phyloP scores from a whole-genome alignment of 2,888 invertebrate genomes.

The Crematogaster levior region DNA sequence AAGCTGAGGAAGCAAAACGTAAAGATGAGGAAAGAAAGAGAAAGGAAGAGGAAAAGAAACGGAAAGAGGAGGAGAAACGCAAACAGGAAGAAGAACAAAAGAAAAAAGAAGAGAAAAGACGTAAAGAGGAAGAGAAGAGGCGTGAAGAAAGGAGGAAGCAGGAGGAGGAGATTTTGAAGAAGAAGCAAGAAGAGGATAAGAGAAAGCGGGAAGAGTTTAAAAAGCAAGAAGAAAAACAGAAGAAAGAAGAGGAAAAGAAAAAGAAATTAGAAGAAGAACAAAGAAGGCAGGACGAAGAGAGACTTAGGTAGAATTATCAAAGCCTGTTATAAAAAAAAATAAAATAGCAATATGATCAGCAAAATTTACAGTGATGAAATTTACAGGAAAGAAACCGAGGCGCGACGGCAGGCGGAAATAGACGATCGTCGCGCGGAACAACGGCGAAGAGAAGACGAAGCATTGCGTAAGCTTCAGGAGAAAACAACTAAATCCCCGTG shows the following conservation, averaged over 20 bases:
- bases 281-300: slow-evolving; percentile 81
- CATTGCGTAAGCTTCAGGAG: slow-evolving; percentile 86
- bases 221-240: slow-evolving; percentile 83
- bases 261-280: slow-evolving; percentile 85
- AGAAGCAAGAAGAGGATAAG: slow-evolving; percentile 85
- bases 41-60: slow-evolving; percentile 86
- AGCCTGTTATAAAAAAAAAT: not conserved
- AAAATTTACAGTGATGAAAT: slow-evolving; percentile 4
- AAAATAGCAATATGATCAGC: slow-evolving; percentile 2
- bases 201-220: slow-evolving; percentile 83
- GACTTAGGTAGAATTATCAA: slow-evolving; percentile 75
- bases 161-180: slow-evolving; percentile 84
- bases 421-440: slow-evolving; percentile 86
- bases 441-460: slow-evolving; percentile 86
- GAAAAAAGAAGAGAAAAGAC: slow-evolving; percentile 87
- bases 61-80: slow-evolving; percentile 86
- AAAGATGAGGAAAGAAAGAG: slow-evolving; percentile 86
- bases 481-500: slow-evolving; percentile 87
- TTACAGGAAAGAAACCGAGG: slow-evolving; percentile 80
- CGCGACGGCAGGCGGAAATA: slow-evolving; percentile 73
- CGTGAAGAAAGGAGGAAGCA: slow-evolving; percentile 86
- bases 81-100: slow-evolving; percentile 87
- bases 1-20: slow-evolving; percentile 82
- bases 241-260: slow-evolving; percentile 87
- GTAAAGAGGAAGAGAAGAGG: slow-evolving; percentile 86